These are phyloP conservation scores for Cantharis rufa DNA, from an alignment of 2,888 invertebrate species.

Conservation along the genomic window DNA sequence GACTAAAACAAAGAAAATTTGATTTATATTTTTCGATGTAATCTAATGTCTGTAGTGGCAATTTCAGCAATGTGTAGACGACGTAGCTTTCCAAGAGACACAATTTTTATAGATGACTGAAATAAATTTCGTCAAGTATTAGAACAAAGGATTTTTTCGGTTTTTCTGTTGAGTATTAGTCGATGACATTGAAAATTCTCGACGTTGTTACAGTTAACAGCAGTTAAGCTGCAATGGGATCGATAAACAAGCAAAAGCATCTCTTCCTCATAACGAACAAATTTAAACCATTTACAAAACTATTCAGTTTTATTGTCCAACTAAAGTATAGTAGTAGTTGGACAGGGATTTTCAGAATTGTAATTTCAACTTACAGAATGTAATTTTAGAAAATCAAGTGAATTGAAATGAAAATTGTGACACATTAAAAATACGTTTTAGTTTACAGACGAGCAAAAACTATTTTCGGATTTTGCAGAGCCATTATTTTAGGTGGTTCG, in stretches of 20 bases:
- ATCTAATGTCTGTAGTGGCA: not conserved
- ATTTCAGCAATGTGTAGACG: not conserved
- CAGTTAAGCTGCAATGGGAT: not conserved
- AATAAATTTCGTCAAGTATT: not conserved
- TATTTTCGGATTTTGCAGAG: not conserved
- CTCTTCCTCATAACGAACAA: not conserved
- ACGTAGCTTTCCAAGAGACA: not conserved
- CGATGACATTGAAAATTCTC: not conserved
- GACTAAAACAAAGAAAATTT: not conserved
- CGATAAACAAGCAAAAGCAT: conserved; percentile 10
- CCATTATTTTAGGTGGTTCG: not conserved
- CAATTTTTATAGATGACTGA: not conserved
- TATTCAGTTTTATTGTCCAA: not conserved
- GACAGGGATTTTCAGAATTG: not conserved
- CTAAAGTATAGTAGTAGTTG: not conserved
- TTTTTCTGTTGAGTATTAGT: not conserved
- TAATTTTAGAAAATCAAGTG: not conserved
- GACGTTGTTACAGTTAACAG: not conserved
- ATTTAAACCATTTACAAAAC: conserved; percentile 15
- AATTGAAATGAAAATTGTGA: not conserved
- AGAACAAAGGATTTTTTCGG: not conserved
- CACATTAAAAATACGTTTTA: not conserved
- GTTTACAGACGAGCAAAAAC: not conserved
- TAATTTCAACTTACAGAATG: not conserved
- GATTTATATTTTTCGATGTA: not conserved